Base-by-base conservation (phyloP, 2,888 invertebrate genomes). In the Geotrupes spiniger region DNA sequence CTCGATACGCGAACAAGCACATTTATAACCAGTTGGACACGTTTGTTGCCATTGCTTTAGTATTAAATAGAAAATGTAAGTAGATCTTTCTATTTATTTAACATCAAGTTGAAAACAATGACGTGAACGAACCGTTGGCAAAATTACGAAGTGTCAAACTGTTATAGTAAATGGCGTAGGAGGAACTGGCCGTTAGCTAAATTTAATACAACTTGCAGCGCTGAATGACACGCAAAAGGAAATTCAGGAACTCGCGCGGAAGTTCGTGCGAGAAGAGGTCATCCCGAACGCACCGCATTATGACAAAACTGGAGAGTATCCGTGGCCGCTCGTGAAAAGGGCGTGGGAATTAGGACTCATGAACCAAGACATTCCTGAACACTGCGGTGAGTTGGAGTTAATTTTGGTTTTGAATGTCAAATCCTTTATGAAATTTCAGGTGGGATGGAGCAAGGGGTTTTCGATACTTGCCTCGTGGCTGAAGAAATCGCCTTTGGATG, bases 271-370 rank as follows among this genome's bases (percentile, higher is more conserved):
- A 45, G 95, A 96, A 61, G 95, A 95, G 74, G 87, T 95, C 52
- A 80, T 92, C 46, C 95, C 95, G 0, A 83, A 82, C 37, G 95
- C 96, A 1, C 84, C 88, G 0, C 81, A 94, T 40, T 83, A 90
- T 70, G 96, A 96, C 74, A 85, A 80, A 70, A 83, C 85, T 42
- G 95, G 95, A 53, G 88, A 92, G 75, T 97, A 89, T 74, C 96
- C 96, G 0, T 92, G 90, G 92, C 89, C 89, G n/a, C 78, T 96
- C 48, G 77, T 95, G 10, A 95, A 94, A 77, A 94, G 95, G 71
- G 93, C 93, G 0, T 92, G 90, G 85, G 74, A 76, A 45, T 63
- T 93, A 11, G 96, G 96, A 14, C 79, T 96, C 9, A 81, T 92
- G 74, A 96, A 94, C 68, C 79, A 81, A 15, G 87, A 89, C 62